Base-by-base conservation (phyloP, 92 coral and sea anemone genomes). In the Virgularia gustaviana region DNA sequence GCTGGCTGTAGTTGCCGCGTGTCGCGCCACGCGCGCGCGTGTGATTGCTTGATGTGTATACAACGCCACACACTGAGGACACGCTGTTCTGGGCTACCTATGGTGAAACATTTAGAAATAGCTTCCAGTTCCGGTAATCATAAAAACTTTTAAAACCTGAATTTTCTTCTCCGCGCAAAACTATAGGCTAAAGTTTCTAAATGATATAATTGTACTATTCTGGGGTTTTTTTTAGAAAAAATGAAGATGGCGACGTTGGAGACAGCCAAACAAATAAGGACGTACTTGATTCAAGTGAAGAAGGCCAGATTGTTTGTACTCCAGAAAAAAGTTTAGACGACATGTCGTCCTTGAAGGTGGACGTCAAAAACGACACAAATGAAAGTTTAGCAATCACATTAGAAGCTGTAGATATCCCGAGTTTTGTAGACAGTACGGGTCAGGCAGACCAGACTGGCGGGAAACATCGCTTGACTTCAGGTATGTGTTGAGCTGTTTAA, bases 351-450 rank as follows among this genome's bases (percentile, higher is more conserved):
- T 67, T 59, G 13, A 37, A 67, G 35, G 24, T 45, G 32, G 51
- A 45, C 16, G 72, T 49, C 35, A 63, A 76, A 23, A 85, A 78
- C 44, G 96, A 91, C 58, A 88, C 97, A 9, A 86, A 78, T 66
- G 83, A 82, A n/a, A 84, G 96, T 7, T 68, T 86, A 38, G 68
- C 97, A 22, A 83, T 88, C 0, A 86, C 96, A 13, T 71, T 91
- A 6, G 85, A 89, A 72, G 87, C 88, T 22, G 91, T 91, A 39
- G 91, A 89, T 49, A 58, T 89, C 49, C 87, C 87, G 34, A 87
- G 95, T 66, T 86, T 81, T 58, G 77, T 67, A 32, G 89, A 73
- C n/a, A 72, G 70, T 6, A 64, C 70, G 33, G 65, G 68, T 57
- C 24, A 39, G 45, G 47, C 54, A 7, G 73, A 75, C 25, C 74